Evolutionary conservation across 2,113 vertebrate genomes (phyloP), one percentile per base, ranked within the genome.

Genomic region (Lates calcarifer): DNA sequence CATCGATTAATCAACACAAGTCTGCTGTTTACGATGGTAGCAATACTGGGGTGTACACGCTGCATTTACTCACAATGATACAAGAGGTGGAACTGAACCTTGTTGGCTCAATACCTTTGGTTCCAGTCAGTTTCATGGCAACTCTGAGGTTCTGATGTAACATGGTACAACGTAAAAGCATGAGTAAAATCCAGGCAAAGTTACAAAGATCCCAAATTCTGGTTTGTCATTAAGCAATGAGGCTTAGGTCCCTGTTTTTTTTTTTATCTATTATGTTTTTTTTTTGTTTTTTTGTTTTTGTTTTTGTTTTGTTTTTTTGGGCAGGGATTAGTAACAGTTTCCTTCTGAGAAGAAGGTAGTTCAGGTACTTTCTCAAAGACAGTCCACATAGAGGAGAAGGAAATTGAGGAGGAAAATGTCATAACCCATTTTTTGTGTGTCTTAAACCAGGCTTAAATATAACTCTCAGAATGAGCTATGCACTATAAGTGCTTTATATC

Each of bases 111-210:
- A 55, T 66, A 87, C 80, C 90, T 92, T 90, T 91, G 90, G 89
- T 88, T 88, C 87, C 74, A 83, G 69, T 91, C 84, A 76, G 62
- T 88, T 80, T 84, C 78, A 88, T 82, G 83, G 69, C 79, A 75
- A 78, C 74, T 68, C 67, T 69, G 84, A 82, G 60, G 60, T 80
- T 74, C 66, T 0, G 4, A 82, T 74, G 56, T 63, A 60, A 74
- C 61, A 62, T 37, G 66, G 39, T 71, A 31, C 17, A 57, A 89
- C 63, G 26, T 77, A 73, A 85, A 84, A 90, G 82, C 63, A 66
- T 74, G 57, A 89, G 58, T 24, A 71, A 73, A 82, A 80, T 89
- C 77, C 87, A 90, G 82, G 80, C 71, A 81, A 87, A 80, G 68
- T 74, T 75, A 80, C 26, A 85, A 89, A 82, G 84, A 87, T 92